Percentiles rank a stretch among this genome's conserved stretches.
phyloP scores from a whole-genome alignment of 2,113 vertebrate species.

The Odobenus rosmarus region DNA sequence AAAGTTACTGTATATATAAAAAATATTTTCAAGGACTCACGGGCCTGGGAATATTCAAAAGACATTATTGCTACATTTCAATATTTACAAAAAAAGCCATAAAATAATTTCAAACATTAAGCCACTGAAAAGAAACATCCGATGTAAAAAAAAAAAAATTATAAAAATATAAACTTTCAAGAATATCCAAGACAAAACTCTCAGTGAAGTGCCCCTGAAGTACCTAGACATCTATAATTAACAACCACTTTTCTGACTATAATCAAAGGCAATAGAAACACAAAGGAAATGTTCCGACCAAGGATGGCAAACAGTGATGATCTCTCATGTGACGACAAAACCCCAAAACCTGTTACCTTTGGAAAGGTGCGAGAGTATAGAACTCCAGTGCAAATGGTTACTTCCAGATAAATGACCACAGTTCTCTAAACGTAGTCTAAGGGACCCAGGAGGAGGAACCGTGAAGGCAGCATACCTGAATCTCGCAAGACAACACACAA shows the following conservation, averaged over 20 bases:
- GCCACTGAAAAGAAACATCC: constrained; percentile 85
- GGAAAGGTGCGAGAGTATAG: constrained; percentile 86
- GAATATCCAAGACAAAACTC: constrained; percentile 84
- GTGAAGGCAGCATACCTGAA: background rate
- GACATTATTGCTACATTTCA: constrained; percentile 91
- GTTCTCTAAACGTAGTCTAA: constrained; percentile 67
- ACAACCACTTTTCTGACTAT: constrained; percentile 73
- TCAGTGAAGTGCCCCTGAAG: constrained; percentile 85
- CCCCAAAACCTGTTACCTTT: constrained; percentile 81
- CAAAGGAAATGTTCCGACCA: constrained; percentile 75
- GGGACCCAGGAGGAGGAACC: constrained; percentile 12
- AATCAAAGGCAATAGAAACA: constrained; percentile 76
- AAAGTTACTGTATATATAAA: constrained; percentile 89
- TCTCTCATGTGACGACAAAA: constrained; percentile 72
- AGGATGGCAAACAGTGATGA: constrained; percentile 75
- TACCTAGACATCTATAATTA: constrained; percentile 85
- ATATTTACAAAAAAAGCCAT: constrained; percentile 89
- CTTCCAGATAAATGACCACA: constrained; percentile 62
- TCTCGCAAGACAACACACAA: constrained; percentile 52
- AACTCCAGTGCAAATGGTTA: constrained; percentile 86
- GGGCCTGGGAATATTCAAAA: constrained; percentile 86
- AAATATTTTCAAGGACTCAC: constrained; percentile 89
- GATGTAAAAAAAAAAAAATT: constrained; percentile 84
- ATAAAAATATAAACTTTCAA: constrained; percentile 92
- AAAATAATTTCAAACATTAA: constrained; percentile 87